Evolutionary conservation across 2,113 vertebrate species (phyloP).

Genomic region (Cryptomyrus ogoouensis): DNA sequence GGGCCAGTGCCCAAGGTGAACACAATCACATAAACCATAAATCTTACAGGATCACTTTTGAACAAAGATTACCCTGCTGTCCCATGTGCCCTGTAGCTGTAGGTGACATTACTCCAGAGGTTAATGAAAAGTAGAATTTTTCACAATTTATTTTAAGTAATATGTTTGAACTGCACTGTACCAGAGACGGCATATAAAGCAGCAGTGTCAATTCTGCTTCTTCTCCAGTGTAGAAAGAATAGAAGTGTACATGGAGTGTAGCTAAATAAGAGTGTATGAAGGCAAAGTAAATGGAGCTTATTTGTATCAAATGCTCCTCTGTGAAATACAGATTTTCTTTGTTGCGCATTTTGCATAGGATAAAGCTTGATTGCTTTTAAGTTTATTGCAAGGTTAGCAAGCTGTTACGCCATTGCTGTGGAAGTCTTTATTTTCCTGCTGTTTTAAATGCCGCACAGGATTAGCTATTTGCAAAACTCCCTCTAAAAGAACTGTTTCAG

Average conservation of each 20-base stretch:
- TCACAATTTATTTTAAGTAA: constrained; percentile 43
- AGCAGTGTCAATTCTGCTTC: background rate
- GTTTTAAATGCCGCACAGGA: background rate
- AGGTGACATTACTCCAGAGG: constrained; percentile 43
- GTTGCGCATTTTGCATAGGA: background rate
- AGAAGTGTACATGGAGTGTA: background rate
- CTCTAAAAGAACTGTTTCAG: background rate
- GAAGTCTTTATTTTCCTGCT: background rate
- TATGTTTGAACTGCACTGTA: constrained; percentile 52
- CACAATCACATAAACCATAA: constrained; percentile 41
- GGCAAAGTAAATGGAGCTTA: background rate
- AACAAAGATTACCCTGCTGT: constrained; percentile 48
- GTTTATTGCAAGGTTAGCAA: background rate
- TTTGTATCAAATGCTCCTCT: background rate
- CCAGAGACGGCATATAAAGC: background rate
- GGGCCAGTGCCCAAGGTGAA: constrained; percentile 28
- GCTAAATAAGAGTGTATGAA: background rate
- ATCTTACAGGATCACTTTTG: constrained; percentile 54
- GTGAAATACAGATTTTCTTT: background rate
- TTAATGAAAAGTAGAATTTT: constrained; percentile 34
- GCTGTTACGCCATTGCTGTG: background rate
- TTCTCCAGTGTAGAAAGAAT: background rate
- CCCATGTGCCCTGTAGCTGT: constrained; percentile 51
- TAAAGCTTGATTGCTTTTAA: background rate
- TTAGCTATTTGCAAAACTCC: background rate